Conservation (phyloP, 92 coral and sea anemone genomes). For the Zoanthus solanderi region DNA sequence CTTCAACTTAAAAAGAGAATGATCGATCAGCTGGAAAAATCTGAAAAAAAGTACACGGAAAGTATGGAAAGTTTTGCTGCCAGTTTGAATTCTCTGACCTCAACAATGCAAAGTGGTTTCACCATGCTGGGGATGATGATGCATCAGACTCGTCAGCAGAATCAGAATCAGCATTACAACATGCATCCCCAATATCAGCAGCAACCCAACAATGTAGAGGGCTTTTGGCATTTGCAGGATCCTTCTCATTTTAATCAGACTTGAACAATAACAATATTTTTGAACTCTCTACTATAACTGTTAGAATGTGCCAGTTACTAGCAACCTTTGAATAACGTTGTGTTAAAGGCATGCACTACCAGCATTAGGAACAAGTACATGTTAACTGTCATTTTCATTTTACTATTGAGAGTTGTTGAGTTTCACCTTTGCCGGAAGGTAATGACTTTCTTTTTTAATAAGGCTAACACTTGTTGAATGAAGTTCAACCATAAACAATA, state of each 20-base stretch:
- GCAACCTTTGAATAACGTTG: conserved; percentile 25
- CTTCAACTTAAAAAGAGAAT: conserved; percentile 50
- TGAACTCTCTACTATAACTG: conserved; percentile 1
- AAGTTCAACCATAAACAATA: background rate
- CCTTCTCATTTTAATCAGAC: conserved; percentile 47
- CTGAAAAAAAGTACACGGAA: conserved; percentile 51
- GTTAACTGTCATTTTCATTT: background rate
- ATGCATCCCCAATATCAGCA: conserved; percentile 56
- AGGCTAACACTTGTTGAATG: conserved; percentile 4
- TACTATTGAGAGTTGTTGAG: conserved; percentile 34
- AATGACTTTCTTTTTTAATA: conserved; percentile 18
- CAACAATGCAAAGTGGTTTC: conserved; percentile 53
- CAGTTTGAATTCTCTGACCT: conserved; percentile 46
- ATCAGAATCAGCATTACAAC: conserved; percentile 31
- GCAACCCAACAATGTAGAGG: conserved; percentile 19
- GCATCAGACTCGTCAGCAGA: conserved; percentile 19
- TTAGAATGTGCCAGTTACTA: conserved; percentile 5
- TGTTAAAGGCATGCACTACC: conserved; percentile 13
- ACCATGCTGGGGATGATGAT: conserved; percentile 35
- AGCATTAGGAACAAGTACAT: background rate
- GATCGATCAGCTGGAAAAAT: conserved; percentile 45
- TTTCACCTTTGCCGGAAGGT: conserved; percentile 21
- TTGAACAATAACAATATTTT: conserved; percentile 11
- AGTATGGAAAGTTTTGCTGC: conserved; percentile 50
- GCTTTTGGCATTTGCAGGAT: conserved; percentile 49